Percentiles rank a stretch among this genome's conserved stretches.
Conservation (phyloP, 2,113 vertebrate genomes). For the Nycticryphes semicollaris region DNA sequence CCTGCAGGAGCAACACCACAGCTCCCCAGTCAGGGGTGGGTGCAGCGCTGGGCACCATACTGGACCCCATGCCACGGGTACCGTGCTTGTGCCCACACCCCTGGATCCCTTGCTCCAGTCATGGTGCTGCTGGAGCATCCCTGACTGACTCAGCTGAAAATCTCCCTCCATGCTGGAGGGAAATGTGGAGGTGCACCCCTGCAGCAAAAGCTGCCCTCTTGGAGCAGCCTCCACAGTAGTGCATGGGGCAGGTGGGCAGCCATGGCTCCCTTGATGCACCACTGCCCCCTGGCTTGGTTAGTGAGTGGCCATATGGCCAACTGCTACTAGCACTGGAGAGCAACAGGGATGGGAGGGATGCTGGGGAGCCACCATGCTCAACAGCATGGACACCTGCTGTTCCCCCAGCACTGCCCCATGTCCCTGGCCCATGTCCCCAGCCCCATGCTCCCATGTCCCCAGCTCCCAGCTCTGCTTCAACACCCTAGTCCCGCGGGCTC, state of each 20-base stretch:
- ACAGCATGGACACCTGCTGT: neutral
- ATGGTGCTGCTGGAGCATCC: neutral
- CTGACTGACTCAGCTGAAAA: neutral
- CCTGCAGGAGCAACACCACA: conserved; percentile 76
- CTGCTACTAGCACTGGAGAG: fast-evolving
- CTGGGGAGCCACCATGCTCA: neutral
- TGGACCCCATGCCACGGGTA: fast-evolving
- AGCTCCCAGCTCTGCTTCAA: too few relatives aligned
- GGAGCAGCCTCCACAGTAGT: neutral
- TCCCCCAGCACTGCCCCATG: neutral
- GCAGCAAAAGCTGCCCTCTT: neutral
- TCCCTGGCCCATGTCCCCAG: fast-evolving
- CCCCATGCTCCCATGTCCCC: fast-evolving
- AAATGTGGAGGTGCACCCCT: neutral
- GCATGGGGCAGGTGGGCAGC: neutral
- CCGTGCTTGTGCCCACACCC: fast-evolving
- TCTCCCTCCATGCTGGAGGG: fast-evolving
- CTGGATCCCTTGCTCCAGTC: fast-evolving
- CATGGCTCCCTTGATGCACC: fast-evolving
- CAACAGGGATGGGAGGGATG: neutral
- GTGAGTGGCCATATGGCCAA: fast-evolving
- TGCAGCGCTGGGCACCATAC: fast-evolving
- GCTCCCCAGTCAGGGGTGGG: neutral
- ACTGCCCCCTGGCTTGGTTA: fast-evolving
- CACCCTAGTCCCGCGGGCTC: fast-evolving